Conservation (phyloP, 1,140 invertebrate species). For the Orius insidiosus region DNA sequence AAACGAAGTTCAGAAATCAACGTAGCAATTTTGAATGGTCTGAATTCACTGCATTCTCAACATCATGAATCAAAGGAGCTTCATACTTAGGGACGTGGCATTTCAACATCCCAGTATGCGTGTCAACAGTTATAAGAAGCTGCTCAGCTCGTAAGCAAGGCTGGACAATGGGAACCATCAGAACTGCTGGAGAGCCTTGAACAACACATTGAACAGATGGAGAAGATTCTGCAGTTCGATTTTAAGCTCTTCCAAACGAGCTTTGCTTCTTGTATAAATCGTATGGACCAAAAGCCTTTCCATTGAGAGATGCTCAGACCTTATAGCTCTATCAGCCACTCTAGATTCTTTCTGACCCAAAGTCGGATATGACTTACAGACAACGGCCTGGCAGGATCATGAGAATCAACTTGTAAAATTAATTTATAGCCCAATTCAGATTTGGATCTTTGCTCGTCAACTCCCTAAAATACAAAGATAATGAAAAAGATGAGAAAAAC, state of each 20-base stretch:
- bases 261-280: slow-evolving; percentile 78
- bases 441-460: slow-evolving; percentile 47
- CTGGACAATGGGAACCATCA: slow-evolving; percentile 72
- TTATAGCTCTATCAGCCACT: slow-evolving; percentile 60
- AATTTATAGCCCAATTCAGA: slow-evolving; percentile 74
- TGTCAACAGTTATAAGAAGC: slow-evolving; percentile 79
- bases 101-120: slow-evolving; percentile 77
- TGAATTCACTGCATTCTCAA: slow-evolving; percentile 62
- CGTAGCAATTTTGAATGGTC: slow-evolving; percentile 50
- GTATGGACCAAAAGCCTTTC: slow-evolving; percentile 93
- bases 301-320: slow-evolving; percentile 80
- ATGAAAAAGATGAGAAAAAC: no score
- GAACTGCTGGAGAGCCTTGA: slow-evolving; percentile 72
- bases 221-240: slow-evolving; percentile 41
- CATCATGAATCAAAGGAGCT: slow-evolving; percentile 59
- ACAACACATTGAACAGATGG: slow-evolving; percentile 33
- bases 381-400: slow-evolving; percentile 61
- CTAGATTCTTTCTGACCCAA: slow-evolving; percentile 57
- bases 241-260: slow-evolving; percentile 65
- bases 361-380: slow-evolving; percentile 76
- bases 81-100: slow-evolving; percentile 83
- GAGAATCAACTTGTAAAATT: slow-evolving; percentile 72
- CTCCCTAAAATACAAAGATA: no score
- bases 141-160: slow-evolving; percentile 82
- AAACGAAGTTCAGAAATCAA: slow-evolving; percentile 58